phyloP scores from a whole-genome alignment of 2,888 invertebrate species.

The Yponomeuta plumbellus region DNA sequence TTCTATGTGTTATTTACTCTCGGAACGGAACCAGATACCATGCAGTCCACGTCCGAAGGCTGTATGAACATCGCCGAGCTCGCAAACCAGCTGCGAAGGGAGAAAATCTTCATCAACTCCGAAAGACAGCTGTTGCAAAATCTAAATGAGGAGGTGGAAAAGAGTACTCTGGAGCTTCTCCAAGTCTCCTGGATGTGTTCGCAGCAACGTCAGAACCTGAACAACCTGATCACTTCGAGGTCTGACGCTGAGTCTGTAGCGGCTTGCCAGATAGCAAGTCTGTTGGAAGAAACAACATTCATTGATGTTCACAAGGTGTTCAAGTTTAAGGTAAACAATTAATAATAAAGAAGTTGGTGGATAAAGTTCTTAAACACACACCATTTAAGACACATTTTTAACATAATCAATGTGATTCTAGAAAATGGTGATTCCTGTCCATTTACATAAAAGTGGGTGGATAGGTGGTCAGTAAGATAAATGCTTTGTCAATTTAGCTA shows the following conservation, averaged over 20 bases:
- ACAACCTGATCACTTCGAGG: conserved; percentile 83
- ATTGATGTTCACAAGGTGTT: conserved; percentile 89
- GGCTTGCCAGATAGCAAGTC: conserved; percentile 81
- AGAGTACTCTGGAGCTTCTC: conserved; percentile 71
- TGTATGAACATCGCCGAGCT: conserved; percentile 70
- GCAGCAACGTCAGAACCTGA: conserved; percentile 89
- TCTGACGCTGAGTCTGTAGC: conserved; percentile 85
- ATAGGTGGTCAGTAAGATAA: not conserved
- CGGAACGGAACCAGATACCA: conserved; percentile 39
- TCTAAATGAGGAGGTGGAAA: conserved; percentile 83
- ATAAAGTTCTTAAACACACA: not conserved
- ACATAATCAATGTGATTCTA: no score
- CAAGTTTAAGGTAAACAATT: conserved; percentile 82
- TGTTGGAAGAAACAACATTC: conserved; percentile 76
- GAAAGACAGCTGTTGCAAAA: conserved; percentile 89
- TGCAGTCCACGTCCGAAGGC: conserved; percentile 68
- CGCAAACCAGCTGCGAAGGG: conserved; percentile 83
- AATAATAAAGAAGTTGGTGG: not conserved
- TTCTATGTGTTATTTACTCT: conserved; percentile 5
- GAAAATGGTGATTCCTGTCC: not conserved
- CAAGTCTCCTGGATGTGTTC: conserved; percentile 92
- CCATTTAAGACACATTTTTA: no score
- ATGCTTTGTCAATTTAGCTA: no score
- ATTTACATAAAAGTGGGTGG: not conserved
- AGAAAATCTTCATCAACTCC: conserved; percentile 90